Evolutionary conservation across 64 coral and sea anemone species (phyloP).

Genomic region (Actinia equina): DNA sequence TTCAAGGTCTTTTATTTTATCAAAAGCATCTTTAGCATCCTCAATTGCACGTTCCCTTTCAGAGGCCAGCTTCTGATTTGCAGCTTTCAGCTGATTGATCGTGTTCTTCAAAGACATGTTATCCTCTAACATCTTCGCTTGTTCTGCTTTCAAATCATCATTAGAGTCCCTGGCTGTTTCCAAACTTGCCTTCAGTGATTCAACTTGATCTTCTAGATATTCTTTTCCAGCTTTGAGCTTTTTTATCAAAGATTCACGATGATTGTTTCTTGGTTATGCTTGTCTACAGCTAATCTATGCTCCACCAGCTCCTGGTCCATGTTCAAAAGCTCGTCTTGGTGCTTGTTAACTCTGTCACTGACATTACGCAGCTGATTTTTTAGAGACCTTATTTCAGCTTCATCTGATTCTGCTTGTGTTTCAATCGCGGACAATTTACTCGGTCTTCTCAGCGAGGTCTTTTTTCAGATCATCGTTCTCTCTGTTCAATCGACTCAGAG

Average conservation of each 20-base stretch:
- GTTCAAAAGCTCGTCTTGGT: constrained; percentile 68
- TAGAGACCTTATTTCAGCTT: constrained; percentile 69
- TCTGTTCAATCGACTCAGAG: constrained; percentile 48
- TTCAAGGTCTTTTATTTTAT: constrained; percentile 68
- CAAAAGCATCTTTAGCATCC: constrained; percentile 51
- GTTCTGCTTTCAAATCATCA: constrained; percentile 30
- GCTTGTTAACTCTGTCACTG: constrained; percentile 40
- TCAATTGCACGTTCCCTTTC: constrained; percentile 73
- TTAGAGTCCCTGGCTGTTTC: constrained; percentile 30
- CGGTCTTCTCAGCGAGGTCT: constrained; percentile 54
- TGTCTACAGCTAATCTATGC: constrained; percentile 24
- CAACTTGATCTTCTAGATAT: constrained; percentile 32
- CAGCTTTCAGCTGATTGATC: constrained; percentile 19
- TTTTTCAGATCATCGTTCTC: constrained; percentile 81
- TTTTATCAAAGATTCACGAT: constrained; percentile 3
- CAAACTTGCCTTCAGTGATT: constrained; percentile 35
- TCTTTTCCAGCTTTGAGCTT: constrained; percentile 20
- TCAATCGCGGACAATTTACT: constrained; percentile 48
- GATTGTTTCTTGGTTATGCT: constrained; percentile 45
- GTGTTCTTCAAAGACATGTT: constrained; percentile 16
- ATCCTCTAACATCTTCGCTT: constrained; percentile 26
- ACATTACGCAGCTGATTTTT: constrained; percentile 63
- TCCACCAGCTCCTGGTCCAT: constrained; percentile 77
- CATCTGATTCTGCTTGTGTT: constrained; percentile 38
- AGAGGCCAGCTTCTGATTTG: constrained; percentile 54